These are phyloP conservation scores for Alcis repandata DNA, from an alignment of 2,888 invertebrate species.

Conservation along the genomic window DNA sequence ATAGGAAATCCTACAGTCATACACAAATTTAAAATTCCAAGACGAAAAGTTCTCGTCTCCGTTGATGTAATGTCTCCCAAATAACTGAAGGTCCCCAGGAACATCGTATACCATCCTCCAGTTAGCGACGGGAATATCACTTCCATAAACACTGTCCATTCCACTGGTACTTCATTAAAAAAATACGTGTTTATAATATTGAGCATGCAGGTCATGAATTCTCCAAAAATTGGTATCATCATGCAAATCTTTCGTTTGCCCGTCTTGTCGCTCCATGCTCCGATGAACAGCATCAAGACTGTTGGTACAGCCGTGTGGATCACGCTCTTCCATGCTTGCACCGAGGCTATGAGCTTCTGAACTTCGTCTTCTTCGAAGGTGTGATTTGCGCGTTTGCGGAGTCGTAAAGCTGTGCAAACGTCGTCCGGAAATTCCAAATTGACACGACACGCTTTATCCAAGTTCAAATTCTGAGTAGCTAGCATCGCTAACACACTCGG, in stretches of 20 bases:
- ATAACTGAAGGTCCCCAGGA: conserved; percentile 87
- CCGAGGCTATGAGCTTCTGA: conserved; percentile 85
- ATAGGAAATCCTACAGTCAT: conserved; percentile 83
- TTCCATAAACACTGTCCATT: conserved; percentile 84
- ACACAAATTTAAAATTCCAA: conserved; percentile 84
- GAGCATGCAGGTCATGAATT: conserved; percentile 80
- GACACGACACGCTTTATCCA: conserved; percentile 94
- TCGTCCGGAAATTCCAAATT: conserved; percentile 90
- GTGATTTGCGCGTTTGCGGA: conserved; percentile 89
- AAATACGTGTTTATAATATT: conserved; percentile 85
- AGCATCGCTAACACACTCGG: conserved; percentile 89
- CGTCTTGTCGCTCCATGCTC: conserved; percentile 88
- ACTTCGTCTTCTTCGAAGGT: conserved; percentile 89
- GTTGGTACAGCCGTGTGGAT: conserved; percentile 85
- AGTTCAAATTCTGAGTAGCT: conserved; percentile 93
- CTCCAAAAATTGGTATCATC: conserved; percentile 85
- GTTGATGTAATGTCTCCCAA: conserved; percentile 86
- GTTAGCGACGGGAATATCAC: conserved; percentile 83
- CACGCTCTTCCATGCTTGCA: conserved; percentile 85
- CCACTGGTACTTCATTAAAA: conserved; percentile 84
- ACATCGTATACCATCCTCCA: conserved; percentile 87
- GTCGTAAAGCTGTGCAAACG: conserved; percentile 90
- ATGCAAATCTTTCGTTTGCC: conserved; percentile 87
- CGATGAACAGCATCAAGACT: conserved; percentile 86
- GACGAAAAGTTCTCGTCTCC: conserved; percentile 86